These are phyloP conservation scores for Cynopterus sphinx DNA, from an alignment of 2,797 vertebrate genomes.

Conservation along the genomic window DNA sequence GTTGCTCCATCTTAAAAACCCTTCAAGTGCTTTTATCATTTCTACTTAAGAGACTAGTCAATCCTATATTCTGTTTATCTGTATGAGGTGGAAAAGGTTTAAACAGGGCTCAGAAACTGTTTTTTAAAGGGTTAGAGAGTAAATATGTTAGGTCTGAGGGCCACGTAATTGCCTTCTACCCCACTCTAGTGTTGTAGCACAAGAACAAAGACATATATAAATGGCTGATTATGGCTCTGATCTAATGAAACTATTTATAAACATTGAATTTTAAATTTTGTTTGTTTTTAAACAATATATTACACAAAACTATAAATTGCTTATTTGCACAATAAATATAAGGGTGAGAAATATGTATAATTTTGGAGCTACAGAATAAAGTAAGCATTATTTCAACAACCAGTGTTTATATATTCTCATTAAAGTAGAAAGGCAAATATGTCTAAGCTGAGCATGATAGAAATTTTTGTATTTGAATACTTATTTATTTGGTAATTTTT, in stretches of 20 bases:
- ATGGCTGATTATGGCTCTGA: background rate
- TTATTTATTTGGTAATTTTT: background rate
- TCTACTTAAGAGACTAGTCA: background rate
- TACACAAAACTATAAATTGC: background rate
- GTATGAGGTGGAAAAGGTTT: background rate
- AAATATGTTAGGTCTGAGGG: background rate
- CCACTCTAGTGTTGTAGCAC: background rate
- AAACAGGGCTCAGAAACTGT: background rate
- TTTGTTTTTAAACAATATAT: background rate
- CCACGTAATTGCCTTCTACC: background rate
- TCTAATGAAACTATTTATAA: background rate
- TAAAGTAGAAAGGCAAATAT: background rate
- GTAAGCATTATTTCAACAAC: background rate
- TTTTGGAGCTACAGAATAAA: background rate
- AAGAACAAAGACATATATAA: background rate
- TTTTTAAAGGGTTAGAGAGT: background rate
- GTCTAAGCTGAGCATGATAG: background rate
- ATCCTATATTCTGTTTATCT: background rate
- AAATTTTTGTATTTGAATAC: background rate
- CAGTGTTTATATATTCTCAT: background rate
- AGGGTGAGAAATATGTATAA: background rate
- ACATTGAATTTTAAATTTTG: background rate
- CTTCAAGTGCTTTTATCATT: background rate
- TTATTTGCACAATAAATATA: background rate
- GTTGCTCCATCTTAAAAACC: background rate